A percentile compares a stretch with the other conserved stretches of the same genome.
Evolutionary conservation across 2,888 invertebrate species (phyloP).

Genomic region (Sinotaia quadrata): DNA sequence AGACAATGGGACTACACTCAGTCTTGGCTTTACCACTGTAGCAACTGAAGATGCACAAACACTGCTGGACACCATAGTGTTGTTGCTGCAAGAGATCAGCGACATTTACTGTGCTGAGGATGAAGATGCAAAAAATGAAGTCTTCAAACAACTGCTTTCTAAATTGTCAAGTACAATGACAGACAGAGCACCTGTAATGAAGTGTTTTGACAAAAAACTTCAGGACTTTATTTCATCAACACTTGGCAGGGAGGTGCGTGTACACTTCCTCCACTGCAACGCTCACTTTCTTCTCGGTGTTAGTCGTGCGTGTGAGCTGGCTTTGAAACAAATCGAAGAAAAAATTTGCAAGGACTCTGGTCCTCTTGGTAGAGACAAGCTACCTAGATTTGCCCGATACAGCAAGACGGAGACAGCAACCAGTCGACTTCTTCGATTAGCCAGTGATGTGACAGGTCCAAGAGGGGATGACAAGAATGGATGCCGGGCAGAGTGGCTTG

Average conservation of each 20-base stretch:
- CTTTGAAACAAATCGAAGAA: too few relatives aligned
- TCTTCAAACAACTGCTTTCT: background rate
- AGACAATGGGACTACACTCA: conserved; percentile 10
- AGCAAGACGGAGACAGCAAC: too few relatives aligned
- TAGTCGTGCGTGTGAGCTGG: too few relatives aligned
- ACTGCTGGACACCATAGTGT: conserved; percentile 8
- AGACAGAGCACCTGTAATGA: conserved; percentile 23
- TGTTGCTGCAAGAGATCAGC: too few relatives aligned
- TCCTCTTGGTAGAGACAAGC: too few relatives aligned
- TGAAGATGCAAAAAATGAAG: background rate
- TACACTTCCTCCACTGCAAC: conserved; percentile 7
- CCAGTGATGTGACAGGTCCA: too few relatives aligned
- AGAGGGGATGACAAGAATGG: too few relatives aligned
- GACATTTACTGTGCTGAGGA: conserved; percentile 2
- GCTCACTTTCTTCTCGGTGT: background rate
- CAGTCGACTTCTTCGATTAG: too few relatives aligned
- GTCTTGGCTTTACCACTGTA: conserved; percentile 14
- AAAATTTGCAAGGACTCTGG: too few relatives aligned
- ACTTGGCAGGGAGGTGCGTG: background rate
- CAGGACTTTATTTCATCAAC: background rate
- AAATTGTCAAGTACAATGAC: too few relatives aligned
- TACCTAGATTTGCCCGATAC: too few relatives aligned
- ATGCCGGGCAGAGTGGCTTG: too few relatives aligned
- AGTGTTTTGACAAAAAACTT: conserved; percentile 3
- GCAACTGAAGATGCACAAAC: conserved; percentile 15